Conservation (phyloP, 2,888 invertebrate species). For the Rhaphigaster nebulosa region DNA sequence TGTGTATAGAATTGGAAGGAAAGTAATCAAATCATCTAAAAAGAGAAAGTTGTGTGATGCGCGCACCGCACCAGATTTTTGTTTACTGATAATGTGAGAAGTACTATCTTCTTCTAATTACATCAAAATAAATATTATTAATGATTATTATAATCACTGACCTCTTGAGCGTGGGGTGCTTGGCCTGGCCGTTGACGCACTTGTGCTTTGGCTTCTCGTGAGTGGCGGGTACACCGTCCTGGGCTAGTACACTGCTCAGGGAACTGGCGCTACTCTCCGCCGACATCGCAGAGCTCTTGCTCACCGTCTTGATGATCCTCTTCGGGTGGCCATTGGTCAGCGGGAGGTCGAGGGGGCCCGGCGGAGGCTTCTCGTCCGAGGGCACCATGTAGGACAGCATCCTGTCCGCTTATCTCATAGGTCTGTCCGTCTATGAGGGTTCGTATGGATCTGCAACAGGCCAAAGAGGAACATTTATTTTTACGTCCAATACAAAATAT, state of each 20-base stretch:
- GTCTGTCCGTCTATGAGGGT: neutral
- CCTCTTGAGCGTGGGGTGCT: constrained; percentile 82
- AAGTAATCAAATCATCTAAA: too few species aligned
- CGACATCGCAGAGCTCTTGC: constrained; percentile 67
- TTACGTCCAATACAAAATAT: neutral
- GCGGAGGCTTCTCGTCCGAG: constrained; percentile 80
- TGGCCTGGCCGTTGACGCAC: constrained; percentile 79
- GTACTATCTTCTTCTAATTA: too few species aligned
- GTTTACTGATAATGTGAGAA: too few species aligned
- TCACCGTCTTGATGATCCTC: constrained; percentile 65
- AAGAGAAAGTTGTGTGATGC: too few species aligned
- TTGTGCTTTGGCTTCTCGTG: constrained; percentile 77
- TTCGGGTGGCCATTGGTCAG: constrained; percentile 68
- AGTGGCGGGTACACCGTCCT: constrained; percentile 72
- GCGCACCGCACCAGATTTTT: too few species aligned
- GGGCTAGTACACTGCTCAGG: constrained; percentile 71
- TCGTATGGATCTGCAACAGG: neutral
- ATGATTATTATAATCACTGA: constrained; percentile 68
- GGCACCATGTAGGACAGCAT: constrained; percentile 88
- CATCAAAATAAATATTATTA: too few species aligned
- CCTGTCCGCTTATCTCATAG: constrained; percentile 60
- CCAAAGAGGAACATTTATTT: neutral
- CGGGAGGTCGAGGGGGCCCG: constrained; percentile 72
- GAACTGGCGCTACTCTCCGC: constrained; percentile 82
- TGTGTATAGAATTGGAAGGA: too few species aligned